A percentile compares a stretch with the other conserved stretches of the same genome.
Evolutionary conservation across 2,888 invertebrate species (phyloP).

Genomic region (Tetragonisca angustula): DNA sequence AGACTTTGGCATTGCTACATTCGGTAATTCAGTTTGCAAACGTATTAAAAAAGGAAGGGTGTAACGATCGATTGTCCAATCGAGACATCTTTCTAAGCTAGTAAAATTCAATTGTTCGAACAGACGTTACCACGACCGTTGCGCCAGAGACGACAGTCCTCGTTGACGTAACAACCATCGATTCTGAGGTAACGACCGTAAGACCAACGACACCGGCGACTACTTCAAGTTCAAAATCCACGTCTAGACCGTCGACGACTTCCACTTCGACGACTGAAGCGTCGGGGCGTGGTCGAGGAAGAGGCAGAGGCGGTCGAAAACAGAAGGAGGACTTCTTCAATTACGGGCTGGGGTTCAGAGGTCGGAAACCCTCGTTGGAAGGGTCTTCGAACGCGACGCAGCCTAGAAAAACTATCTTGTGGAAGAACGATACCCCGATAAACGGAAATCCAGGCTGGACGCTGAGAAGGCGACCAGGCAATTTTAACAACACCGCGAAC

Average conservation of each 20-base stretch:
- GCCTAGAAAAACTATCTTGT: neutral
- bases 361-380: constrained; percentile 71
- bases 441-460: constrained; percentile 79
- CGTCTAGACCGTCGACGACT: constrained; percentile 17
- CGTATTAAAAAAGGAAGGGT: too few species aligned
- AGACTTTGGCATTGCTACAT: too few species aligned
- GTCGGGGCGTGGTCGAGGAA: constrained; percentile 40
- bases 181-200: constrained; percentile 38
- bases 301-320: constrained; percentile 48
- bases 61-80: neutral
- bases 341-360: constrained; percentile 79
- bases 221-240: constrained; percentile 18
- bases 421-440: constrained; percentile 46
- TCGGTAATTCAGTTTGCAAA: too few species aligned
- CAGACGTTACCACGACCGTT: constrained; percentile 43
- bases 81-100: too few species aligned
- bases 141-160: constrained; percentile 38
- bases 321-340: constrained; percentile 79
- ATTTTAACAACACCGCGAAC: constrained; percentile 39
- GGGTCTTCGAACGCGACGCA: constrained; percentile 19
- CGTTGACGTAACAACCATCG: constrained; percentile 24
- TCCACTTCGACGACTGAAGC: constrained; percentile 27
- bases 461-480: constrained; percentile 74
- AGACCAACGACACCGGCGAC: neutral
- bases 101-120: neutral